Evolutionary conservation across 2,113 vertebrate species (phyloP), one percentile per base, ranked within the genome.

Genomic region (Empidonax alnorum): DNA sequence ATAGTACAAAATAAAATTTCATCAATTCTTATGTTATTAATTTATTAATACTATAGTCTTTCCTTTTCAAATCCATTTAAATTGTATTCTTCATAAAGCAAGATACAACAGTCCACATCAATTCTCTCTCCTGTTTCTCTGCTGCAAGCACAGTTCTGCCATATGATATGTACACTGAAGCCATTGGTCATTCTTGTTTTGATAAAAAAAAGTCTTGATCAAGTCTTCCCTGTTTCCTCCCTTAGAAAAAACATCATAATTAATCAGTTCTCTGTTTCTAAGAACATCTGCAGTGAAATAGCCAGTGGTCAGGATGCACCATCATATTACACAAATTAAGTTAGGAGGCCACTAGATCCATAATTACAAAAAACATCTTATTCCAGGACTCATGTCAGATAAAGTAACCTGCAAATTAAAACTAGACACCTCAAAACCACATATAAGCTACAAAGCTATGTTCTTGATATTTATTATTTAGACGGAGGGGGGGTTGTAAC

Each of bases 401-500:
- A 72, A 72, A 84, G 78, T 39, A 47, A 87, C 25, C 30, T 71
- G 81, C 30, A 50, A 59, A 81, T 4, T 78, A 68, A 78, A 87
- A 55, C 46, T 9, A 71, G 14, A 59, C 6, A 75, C 47, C 16
- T 74, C 53, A 84, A 81, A 91, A 37, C 20, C 37, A 84, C 0
- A 0, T 13, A 42, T 21, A 12, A 77, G 71, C 33, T 42, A 78
- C 1, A 2, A 47, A 72, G 35, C 5, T 27, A 20, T 10, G 15
- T 17, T 91, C 44, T 33, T 63, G 6, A 49, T 16, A 50, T 31
- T 83, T 69, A 86, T 28, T 53, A 28, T 12, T 58, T 69, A 20
- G 5, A 44, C 0, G 24, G 12, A 7, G 35, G 35, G 6, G 1
- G 7, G 8, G n/a, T 12, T 68, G 53, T 49, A 80, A 42, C 41